Evolutionary conservation across 1,140 invertebrate genomes (phyloP).

Genomic region (Pemphigus obesinymphae): DNA sequence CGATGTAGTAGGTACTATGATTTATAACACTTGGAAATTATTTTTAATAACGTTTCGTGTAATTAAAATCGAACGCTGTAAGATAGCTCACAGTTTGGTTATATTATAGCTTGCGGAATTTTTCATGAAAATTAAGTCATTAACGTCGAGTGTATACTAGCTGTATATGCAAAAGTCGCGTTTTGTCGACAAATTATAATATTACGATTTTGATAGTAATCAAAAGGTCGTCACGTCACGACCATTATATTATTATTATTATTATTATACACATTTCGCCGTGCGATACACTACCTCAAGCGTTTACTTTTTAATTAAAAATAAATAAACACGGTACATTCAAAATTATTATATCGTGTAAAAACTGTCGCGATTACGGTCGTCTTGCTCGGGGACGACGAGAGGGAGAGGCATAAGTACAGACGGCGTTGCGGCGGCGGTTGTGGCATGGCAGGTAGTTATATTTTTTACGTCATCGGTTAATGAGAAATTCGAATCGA

Average conservation of each 20-base stretch:
- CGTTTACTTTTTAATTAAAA: slow-evolving; percentile 3
- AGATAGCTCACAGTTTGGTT: not conserved
- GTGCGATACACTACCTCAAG: not conserved
- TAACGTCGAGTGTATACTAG: too few species aligned
- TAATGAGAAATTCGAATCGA: too few species aligned
- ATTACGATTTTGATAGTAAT: not conserved
- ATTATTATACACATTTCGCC: not conserved
- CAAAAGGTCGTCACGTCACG: too few species aligned
- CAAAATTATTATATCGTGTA: not conserved
- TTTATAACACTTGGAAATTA: too few species aligned
- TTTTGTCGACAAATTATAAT: not conserved
- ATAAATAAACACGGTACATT: not conserved
- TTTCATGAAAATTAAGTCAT: not conserved
- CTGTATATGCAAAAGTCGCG: not conserved
- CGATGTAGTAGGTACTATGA: too few species aligned
- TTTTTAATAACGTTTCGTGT: too few species aligned
- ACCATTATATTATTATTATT: not conserved
- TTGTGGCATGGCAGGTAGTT: too few species aligned
- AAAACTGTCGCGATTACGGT: not conserved
- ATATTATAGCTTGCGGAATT: not conserved
- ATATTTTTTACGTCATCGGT: too few species aligned
- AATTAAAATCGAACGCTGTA: not conserved
- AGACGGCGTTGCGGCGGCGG: too few species aligned
- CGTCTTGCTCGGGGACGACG: too few species aligned
- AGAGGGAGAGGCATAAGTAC: too few species aligned